These are phyloP conservation scores for Kradibia gibbosae DNA, from an alignment of 1,140 invertebrate species.

Conservation along the genomic window DNA sequence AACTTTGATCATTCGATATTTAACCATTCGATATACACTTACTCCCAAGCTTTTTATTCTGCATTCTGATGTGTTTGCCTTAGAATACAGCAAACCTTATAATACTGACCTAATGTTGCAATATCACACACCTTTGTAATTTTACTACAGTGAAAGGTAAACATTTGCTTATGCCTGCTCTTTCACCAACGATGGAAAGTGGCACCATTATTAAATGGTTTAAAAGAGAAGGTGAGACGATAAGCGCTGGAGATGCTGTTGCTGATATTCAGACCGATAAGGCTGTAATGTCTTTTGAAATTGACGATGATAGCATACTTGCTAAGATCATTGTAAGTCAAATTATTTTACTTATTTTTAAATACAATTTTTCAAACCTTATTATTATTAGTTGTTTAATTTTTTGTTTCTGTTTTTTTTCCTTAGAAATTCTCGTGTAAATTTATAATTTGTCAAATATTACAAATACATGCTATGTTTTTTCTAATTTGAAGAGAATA, in stretches of 20 bases:
- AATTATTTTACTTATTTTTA: constrained; percentile 2
- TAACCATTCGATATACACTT: no score
- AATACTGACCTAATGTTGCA: no score
- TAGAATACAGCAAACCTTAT: no score
- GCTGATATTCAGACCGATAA: constrained; percentile 99
- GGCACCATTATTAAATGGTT: constrained; percentile 98
- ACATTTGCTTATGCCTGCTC: constrained; percentile 82
- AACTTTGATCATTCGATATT: no score
- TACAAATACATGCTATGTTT: no score
- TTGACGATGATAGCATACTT: constrained; percentile 95
- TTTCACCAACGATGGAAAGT: constrained; percentile 99
- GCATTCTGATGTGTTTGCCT: no score
- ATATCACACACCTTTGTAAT: no score
- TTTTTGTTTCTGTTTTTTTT: not conserved
- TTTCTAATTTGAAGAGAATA: no score
- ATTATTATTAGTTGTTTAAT: not conserved
- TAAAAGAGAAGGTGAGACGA: constrained; percentile 93
- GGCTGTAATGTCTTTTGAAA: constrained; percentile 99
- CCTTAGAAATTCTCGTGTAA: not conserved
- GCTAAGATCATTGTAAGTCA: constrained; percentile 87
- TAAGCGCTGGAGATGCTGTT: constrained; percentile 86
- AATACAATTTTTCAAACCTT: not conserved
- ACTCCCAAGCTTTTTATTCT: no score
- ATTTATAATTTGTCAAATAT: no score
- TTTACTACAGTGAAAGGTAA: constrained; percentile 63